phyloP scores from a whole-genome alignment of 1,140 invertebrate species.

The Orussus abietinus region DNA sequence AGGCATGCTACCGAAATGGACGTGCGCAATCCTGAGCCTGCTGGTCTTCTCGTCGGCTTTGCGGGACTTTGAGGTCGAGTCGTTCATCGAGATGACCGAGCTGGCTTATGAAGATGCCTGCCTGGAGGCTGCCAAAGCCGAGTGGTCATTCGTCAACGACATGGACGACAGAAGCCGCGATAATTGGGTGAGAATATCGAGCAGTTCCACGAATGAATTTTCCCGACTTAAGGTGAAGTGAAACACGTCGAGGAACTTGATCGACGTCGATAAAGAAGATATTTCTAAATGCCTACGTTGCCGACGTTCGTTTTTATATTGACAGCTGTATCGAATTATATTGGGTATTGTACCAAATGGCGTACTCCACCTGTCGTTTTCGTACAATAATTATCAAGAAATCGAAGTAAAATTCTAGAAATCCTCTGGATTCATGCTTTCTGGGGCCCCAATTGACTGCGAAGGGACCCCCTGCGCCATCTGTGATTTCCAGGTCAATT shows the following conservation, averaged over 20 bases:
- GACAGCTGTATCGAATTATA: too few species aligned
- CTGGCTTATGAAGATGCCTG: slow-evolving; percentile 44
- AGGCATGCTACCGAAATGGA: slow-evolving; percentile 34
- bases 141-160: slow-evolving; percentile 37
- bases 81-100: slow-evolving; percentile 32
- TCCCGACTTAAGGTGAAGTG: background rate
- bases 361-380: too few species aligned
- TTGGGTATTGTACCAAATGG: too few species aligned
- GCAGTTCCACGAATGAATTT: background rate
- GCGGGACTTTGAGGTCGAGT: slow-evolving; percentile 10
- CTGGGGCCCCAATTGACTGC: too few species aligned
- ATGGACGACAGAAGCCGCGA: slow-evolving; percentile 24
- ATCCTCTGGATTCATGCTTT: too few species aligned
- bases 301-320: background rate
- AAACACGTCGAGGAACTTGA: background rate
- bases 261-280: background rate
- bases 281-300: background rate
- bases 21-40: slow-evolving; percentile 21
- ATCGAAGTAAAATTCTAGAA: too few species aligned
- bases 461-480: too few species aligned
- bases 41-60: slow-evolving; percentile 14
- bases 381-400: too few species aligned
- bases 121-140: slow-evolving; percentile 23
- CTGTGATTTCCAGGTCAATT: too few species aligned
- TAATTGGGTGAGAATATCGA: slow-evolving; percentile 28